phyloP scores from a whole-genome alignment of 1,140 invertebrate genomes.

The Drosophila sturtevanti region DNA sequence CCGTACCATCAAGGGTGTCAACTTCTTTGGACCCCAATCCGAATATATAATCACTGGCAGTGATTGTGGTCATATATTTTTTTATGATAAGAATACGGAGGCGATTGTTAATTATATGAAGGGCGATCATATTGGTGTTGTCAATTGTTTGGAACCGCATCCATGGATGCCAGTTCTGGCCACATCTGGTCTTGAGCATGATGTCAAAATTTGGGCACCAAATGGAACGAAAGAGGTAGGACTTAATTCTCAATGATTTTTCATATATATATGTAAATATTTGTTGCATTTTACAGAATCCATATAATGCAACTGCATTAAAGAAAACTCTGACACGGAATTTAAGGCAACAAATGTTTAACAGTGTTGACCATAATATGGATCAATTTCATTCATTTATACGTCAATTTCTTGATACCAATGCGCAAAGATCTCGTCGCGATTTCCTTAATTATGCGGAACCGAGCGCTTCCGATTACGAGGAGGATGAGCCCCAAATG shows the following conservation, averaged over 20 bases:
- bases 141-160: slow-evolving; percentile 96
- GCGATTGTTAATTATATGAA: slow-evolving; percentile 93
- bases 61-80: slow-evolving; percentile 96
- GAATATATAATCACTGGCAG: slow-evolving; percentile 96
- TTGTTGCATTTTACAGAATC: slow-evolving; percentile 80
- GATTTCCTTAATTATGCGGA: no score
- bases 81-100: slow-evolving; percentile 96
- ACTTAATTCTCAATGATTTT: not conserved
- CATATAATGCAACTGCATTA: slow-evolving; percentile 84
- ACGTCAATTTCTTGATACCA: slow-evolving; percentile 43
- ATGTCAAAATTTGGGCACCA: slow-evolving; percentile 97
- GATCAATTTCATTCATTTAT: slow-evolving; percentile 67
- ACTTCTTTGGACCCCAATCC: slow-evolving; percentile 95
- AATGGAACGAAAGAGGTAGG: slow-evolving; percentile 83
- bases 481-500: not conserved
- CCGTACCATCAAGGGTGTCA: slow-evolving; percentile 95
- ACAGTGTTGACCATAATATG: slow-evolving; percentile 38
- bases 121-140: slow-evolving; percentile 93
- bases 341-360: slow-evolving; percentile 48
- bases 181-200: slow-evolving; percentile 91
- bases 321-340: slow-evolving; percentile 57
- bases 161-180: slow-evolving; percentile 93
- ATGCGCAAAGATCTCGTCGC: not conserved
- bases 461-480: not conserved
- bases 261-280: no score